These are phyloP conservation scores for Melanophora roralis DNA, from an alignment of 2,888 invertebrate genomes.

Conservation along the genomic window DNA sequence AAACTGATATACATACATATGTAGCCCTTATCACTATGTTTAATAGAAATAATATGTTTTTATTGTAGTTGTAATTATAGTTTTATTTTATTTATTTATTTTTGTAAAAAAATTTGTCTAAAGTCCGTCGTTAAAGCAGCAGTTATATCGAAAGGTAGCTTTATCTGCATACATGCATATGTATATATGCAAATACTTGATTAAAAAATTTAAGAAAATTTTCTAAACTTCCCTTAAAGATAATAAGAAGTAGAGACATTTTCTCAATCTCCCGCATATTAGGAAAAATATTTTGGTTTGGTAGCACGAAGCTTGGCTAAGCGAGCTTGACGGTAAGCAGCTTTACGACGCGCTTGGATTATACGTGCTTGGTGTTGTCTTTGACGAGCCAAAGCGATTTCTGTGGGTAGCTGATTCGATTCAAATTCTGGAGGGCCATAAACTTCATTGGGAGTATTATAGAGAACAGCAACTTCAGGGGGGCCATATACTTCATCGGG, in stretches of 20 bases:
- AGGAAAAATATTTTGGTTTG: conserved; percentile 44
- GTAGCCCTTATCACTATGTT: too few relatives aligned
- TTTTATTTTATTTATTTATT: too few relatives aligned
- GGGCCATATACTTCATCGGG: conserved; percentile 72
- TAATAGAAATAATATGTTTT: too few relatives aligned
- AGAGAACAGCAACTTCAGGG: conserved; percentile 66
- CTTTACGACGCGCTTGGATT: conserved; percentile 66
- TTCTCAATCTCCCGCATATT: conserved; percentile 29
- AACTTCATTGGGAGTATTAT: conserved; percentile 69
- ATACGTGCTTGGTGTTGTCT: conserved; percentile 68
- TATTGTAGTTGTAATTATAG: too few relatives aligned
- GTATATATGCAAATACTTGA: not conserved
- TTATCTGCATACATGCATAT: not conserved
- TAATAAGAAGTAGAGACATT: conserved; percentile 36
- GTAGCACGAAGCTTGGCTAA: conserved; percentile 53
- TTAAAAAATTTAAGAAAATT: conserved; percentile 15
- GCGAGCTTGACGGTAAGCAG: conserved; percentile 62
- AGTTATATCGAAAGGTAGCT: too few relatives aligned
- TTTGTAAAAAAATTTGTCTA: too few relatives aligned
- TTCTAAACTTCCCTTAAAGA: conserved; percentile 13
- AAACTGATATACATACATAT: too few relatives aligned
- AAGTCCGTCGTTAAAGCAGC: too few relatives aligned
- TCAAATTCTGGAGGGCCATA: conserved; percentile 70
- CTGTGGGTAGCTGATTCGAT: conserved; percentile 44
- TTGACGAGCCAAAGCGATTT: conserved; percentile 43